Base-by-base conservation (phyloP, 2,888 invertebrate species). In the Drosophila birchii region DNA sequence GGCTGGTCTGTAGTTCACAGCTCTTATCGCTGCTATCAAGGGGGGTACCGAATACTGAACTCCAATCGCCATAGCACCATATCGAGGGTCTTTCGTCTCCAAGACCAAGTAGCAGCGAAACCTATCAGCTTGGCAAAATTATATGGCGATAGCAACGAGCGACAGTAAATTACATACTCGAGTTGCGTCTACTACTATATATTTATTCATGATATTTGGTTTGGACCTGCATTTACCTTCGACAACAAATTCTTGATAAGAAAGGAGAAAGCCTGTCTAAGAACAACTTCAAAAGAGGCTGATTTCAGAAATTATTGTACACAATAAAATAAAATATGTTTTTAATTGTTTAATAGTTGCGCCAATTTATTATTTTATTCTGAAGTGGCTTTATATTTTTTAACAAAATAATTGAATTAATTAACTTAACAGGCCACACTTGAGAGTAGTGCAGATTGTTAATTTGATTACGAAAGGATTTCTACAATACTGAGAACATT, bases 261-360 rank as follows among this genome's bases (percentile, higher is more conserved):
- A 8, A 26, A 56, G n/a, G 4, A 11, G 16, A 32, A 51, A 36
- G 18, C 23, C n/a, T 36, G 51, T 49, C 29, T 29, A 55, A 47
- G 38, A 54, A 41, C 41, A 41, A 36, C 53, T 36, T 39, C 38
- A 41, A 51, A 14, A 16, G 45, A 26, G 16, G 16, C n/a, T 29
- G 45, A 45, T 5, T 47, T 6, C n/a, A n/a, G 29, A 14, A 29
- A 47, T n/a, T 47, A 47, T 53, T 53, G 23, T 39, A 34, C 26
- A 39, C 54, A 66, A 67, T 74, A 75, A 59, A 73, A 66, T 74
- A 53, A 67, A 75, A 75, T 74, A 74, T 53, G 57, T 60, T 67
- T 67, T 73, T 64, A 74, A 73, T 74, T 64, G 63, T 45, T 71
- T 49, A 54, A 36, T 53, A 18, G 43, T 36, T n/a, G n/a, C n/a